Evolutionary conservation across 2,797 vertebrate genomes (phyloP).

Genomic region (Phrynocephalus forsythii): DNA sequence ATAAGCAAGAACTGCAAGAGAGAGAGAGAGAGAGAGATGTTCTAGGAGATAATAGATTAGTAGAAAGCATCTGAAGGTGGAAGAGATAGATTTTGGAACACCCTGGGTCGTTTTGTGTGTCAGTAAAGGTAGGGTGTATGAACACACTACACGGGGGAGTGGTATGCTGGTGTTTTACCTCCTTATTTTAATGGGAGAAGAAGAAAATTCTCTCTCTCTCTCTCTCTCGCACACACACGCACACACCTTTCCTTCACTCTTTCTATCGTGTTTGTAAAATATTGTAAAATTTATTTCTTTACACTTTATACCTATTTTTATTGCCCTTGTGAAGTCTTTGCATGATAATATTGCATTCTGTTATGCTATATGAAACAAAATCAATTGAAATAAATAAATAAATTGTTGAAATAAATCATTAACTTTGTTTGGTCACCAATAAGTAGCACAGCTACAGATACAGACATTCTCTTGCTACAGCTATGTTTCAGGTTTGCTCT

Average conservation of each 20-base stretch:
- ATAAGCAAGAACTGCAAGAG: fast-evolving
- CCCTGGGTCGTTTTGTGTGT: background rate
- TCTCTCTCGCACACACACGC: no score
- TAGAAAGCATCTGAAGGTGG: background rate
- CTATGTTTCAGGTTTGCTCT: background rate
- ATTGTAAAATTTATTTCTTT: no score
- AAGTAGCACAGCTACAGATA: background rate
- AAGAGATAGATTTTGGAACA: background rate
- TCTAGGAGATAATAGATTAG: background rate
- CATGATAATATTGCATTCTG: no score
- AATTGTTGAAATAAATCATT: background rate
- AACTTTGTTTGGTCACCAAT: background rate
- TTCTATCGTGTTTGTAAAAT: no score
- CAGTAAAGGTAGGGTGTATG: background rate
- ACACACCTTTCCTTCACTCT: no score
- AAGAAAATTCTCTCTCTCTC: background rate
- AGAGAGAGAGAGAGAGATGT: background rate
- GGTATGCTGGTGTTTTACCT: background rate
- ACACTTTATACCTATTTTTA: no score
- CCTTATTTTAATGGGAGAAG: background rate
- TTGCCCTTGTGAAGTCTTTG: no score
- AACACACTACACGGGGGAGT: background rate
- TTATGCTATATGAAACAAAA: no score
- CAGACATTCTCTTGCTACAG: background rate
- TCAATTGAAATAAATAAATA: no score